These are phyloP conservation scores for Paracyclopina nana DNA, from an alignment of 1,140 invertebrate genomes.

Conservation along the genomic window DNA sequence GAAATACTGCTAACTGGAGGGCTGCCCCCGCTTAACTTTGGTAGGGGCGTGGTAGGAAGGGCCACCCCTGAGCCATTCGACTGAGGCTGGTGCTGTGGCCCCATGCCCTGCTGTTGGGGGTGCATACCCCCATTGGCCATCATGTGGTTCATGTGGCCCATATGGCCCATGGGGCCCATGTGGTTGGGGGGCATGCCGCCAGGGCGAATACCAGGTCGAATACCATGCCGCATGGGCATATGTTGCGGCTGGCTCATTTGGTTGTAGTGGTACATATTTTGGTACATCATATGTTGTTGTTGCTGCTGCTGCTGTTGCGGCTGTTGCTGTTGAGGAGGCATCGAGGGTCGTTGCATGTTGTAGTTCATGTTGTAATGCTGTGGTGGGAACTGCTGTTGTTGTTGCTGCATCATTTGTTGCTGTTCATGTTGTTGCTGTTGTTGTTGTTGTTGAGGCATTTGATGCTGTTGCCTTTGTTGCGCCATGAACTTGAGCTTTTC, in stretches of 20 bases:
- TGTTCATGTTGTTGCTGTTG: background rate
- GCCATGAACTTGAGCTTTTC: conserved; percentile 17
- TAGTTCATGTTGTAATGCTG: background rate
- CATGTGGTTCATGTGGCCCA: too few species aligned
- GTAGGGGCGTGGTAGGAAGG: too few species aligned
- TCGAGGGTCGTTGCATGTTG: background rate
- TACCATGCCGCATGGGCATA: background rate
- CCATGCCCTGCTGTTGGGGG: too few species aligned
- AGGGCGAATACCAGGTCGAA: background rate
- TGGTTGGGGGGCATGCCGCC: background rate
- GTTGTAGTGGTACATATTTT: background rate
- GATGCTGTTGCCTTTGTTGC: conserved; percentile 10
- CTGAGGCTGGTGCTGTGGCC: background rate
- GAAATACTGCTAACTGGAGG: too few species aligned
- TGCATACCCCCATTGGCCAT: too few species aligned
- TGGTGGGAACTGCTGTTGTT: background rate
- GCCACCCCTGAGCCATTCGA: too few species aligned
- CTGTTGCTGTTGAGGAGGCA: background rate
- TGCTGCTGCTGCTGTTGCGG: too few species aligned
- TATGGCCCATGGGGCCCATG: too few species aligned
- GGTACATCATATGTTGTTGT: too few species aligned
- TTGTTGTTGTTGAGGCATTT: background rate
- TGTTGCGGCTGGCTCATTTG: conserved; percentile 1
- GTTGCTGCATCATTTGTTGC: too few species aligned
- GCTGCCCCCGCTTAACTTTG: too few species aligned